phyloP scores from a whole-genome alignment of 1,140 invertebrate genomes.

The Prorops nasuta region DNA sequence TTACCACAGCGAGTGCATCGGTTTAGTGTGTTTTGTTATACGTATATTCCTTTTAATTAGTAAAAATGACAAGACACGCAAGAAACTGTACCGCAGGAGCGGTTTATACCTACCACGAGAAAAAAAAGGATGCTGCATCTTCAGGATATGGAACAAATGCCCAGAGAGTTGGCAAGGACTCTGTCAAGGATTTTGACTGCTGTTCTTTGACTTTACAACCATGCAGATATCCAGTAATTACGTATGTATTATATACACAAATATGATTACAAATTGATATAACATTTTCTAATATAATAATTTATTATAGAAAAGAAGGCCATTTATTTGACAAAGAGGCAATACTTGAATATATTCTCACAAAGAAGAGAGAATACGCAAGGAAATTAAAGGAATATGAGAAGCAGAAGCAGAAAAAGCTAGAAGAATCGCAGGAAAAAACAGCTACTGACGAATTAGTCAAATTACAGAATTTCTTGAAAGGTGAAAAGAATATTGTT shows the following conservation, averaged over 20 bases:
- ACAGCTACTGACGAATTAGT: slow-evolving; percentile 70
- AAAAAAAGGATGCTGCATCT: slow-evolving; percentile 90
- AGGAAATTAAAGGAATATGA: slow-evolving; percentile 92
- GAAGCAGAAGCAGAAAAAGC: slow-evolving; percentile 77
- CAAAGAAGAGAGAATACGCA: slow-evolving; percentile 91
- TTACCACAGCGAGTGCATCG: no score
- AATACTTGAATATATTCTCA: slow-evolving; percentile 92
- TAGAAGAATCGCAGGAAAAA: slow-evolving; percentile 63
- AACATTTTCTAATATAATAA: background rate
- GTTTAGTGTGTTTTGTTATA: no score
- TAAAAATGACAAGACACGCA: slow-evolving; percentile 88
- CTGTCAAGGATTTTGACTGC: slow-evolving; percentile 97
- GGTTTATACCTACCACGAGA: slow-evolving; percentile 98
- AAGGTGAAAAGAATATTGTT: slow-evolving; percentile 72
- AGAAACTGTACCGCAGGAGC: slow-evolving; percentile 97
- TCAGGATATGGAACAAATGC: slow-evolving; percentile 88
- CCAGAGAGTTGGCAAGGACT: slow-evolving; percentile 91
- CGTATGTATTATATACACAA: slow-evolving; percentile 59
- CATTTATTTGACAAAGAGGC: slow-evolving; percentile 97
- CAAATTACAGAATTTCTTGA: slow-evolving; percentile 74
- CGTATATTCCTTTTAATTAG: background rate
- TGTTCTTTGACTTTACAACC: slow-evolving; percentile 96
- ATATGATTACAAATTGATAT: background rate
- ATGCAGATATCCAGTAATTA: slow-evolving; percentile 85
- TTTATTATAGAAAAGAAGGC: slow-evolving; percentile 75